Conservation (phyloP, 2,888 invertebrate genomes). For the Macropis europaea region DNA sequence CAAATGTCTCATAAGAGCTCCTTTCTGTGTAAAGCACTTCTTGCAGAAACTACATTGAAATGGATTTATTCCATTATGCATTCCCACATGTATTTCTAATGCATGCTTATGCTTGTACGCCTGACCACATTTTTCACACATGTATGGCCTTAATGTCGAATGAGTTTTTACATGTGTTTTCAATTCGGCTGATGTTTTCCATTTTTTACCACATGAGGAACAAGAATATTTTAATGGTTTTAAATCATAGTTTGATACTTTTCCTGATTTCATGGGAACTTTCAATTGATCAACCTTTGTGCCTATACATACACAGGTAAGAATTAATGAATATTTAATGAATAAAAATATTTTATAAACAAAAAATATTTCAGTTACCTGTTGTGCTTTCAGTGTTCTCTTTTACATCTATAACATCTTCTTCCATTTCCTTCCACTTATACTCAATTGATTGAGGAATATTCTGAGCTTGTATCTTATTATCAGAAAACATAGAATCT, state of each 20-base stretch:
- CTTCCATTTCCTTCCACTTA: conserved; percentile 18
- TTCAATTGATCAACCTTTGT: background rate
- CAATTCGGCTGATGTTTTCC: conserved; percentile 64
- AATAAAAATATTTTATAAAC: background rate
- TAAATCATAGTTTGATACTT: conserved; percentile 54
- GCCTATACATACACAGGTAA: background rate
- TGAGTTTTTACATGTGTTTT: conserved; percentile 68
- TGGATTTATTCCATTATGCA: conserved; percentile 83
- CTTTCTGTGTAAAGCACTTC: conserved; percentile 84
- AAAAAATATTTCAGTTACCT: conserved; percentile 11
- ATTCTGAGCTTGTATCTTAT: conserved; percentile 9
- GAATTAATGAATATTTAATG: background rate
- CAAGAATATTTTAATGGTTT: conserved; percentile 64
- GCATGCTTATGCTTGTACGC: conserved; percentile 84
- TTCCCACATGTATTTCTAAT: conserved; percentile 83
- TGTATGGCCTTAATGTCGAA: conserved; percentile 69
- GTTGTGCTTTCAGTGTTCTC: conserved; percentile 9
- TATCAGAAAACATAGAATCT: conserved; percentile 9
- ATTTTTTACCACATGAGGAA: conserved; percentile 66
- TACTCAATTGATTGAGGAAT: background rate
- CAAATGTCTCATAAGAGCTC: conserved; percentile 83
- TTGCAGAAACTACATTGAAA: conserved; percentile 83
- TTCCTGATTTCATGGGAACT: conserved; percentile 44
- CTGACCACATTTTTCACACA: conserved; percentile 83
- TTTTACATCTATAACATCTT: conserved; percentile 16